A percentile compares a stretch with the other conserved stretches of the same genome.
phyloP scores from a whole-genome alignment of 2,797 vertebrate genomes.

The Anisognathus igniventris region DNA sequence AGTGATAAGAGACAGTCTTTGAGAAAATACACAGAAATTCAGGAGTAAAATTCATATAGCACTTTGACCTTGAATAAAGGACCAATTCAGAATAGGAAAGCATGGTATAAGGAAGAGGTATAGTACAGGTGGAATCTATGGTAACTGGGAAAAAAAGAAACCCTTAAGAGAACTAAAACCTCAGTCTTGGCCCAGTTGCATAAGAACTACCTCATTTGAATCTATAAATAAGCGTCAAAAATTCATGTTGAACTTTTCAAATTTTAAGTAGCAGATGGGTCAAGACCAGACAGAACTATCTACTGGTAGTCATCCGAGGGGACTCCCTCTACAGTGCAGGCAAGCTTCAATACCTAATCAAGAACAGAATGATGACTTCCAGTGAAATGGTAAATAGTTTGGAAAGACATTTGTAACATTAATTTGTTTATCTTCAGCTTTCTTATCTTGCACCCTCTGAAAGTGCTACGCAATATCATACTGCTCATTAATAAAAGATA shows the following conservation, averaged over 20 bases:
- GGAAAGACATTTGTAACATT: neutral
- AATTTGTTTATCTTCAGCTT: neutral
- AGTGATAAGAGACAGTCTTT: neutral
- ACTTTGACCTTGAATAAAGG: neutral
- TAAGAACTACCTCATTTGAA: neutral
- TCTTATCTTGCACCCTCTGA: neutral
- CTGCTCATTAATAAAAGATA: neutral
- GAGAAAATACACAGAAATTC: neutral
- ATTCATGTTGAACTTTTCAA: neutral
- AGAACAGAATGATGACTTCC: neutral
- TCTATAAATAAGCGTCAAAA: neutral
- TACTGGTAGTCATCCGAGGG: neutral
- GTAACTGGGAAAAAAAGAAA: neutral
- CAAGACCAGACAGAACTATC: neutral
- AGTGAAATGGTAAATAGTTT: neutral
- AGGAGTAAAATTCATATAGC: neutral
- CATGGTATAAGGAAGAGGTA: neutral
- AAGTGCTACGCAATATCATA: fast-evolving
- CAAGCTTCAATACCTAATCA: neutral
- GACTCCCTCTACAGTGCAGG: neutral
- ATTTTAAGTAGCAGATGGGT: neutral
- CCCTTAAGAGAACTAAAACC: neutral
- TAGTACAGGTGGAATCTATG: neutral
- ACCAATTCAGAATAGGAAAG: neutral
- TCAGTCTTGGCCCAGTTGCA: neutral